Conservation (phyloP, 1,140 invertebrate genomes). For the Littorina saxatilis region DNA sequence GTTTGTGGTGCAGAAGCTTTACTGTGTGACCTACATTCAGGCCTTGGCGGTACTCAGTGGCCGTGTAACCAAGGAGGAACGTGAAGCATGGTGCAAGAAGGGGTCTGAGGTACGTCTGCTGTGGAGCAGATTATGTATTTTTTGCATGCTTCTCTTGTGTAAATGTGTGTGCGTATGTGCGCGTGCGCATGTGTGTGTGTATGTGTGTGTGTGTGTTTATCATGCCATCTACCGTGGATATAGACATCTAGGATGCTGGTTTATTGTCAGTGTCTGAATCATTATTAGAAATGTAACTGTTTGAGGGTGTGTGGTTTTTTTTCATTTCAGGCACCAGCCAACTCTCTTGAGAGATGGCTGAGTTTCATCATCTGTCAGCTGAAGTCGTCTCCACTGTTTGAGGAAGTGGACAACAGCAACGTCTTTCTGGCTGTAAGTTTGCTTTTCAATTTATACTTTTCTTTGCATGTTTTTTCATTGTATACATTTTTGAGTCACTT, state of each 20-base stretch:
- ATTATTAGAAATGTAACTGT: too few relatives aligned
- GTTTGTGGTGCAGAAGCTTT: constrained; percentile 89
- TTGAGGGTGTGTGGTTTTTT: neutral
- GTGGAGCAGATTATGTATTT: constrained; percentile 28
- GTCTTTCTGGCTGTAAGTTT: constrained; percentile 67
- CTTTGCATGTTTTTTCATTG: too few relatives aligned
- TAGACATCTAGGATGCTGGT: too few relatives aligned
- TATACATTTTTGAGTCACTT: too few relatives aligned
- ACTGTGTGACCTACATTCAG: constrained; percentile 93
- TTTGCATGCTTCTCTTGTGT: neutral
- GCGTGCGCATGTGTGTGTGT: neutral
- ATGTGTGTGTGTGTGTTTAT: too few relatives aligned
- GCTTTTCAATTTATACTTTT: too few relatives aligned
- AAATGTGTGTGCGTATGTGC: neutral
- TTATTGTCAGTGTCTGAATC: too few relatives aligned
- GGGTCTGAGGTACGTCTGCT: constrained; percentile 65
- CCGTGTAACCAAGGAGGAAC: constrained; percentile 78
- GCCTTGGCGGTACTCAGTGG: constrained; percentile 85
- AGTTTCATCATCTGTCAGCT: constrained; percentile 77
- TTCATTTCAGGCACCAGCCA: constrained; percentile 48
- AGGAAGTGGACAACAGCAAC: constrained; percentile 72
- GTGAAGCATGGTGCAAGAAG: constrained; percentile 76
- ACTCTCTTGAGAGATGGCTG: constrained; percentile 68
- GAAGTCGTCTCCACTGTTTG: constrained; percentile 77
- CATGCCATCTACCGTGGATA: too few relatives aligned